phyloP scores from a whole-genome alignment of 2,797 vertebrate genomes.

The Gallinago stenura region DNA sequence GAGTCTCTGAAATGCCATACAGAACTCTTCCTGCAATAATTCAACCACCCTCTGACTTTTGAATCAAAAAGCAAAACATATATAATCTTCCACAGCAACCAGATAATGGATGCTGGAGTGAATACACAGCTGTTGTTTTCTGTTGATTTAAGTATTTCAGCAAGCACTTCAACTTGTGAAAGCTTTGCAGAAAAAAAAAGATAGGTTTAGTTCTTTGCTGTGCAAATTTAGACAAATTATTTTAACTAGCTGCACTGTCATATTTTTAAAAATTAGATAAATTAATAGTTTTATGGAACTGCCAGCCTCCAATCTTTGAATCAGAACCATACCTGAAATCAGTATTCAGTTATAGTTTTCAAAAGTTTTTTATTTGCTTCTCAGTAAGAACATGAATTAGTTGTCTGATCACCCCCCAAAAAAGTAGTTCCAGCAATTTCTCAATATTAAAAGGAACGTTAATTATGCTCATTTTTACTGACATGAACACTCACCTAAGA shows the following conservation, averaged over 20 bases:
- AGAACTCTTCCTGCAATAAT: not conserved
- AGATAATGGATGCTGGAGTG: not conserved
- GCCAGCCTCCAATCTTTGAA: not conserved
- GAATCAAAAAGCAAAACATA: slow-evolving; percentile 16
- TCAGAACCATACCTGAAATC: not conserved
- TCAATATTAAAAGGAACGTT: not conserved
- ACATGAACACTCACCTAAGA: not conserved
- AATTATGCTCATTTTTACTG: not conserved
- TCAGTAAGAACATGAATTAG: not conserved
- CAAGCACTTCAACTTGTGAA: not conserved
- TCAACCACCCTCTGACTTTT: slow-evolving; percentile 17
- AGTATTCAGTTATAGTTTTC: not conserved
- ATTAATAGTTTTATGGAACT: not conserved
- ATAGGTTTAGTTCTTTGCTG: not conserved
- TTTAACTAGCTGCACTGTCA: not conserved
- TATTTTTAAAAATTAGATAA: not conserved
- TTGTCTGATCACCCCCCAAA: not conserved
- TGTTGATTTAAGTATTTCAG: not conserved
- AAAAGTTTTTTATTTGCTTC: not conserved
- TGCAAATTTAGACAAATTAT: not conserved
- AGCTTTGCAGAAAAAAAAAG: not conserved
- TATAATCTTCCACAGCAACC: not conserved
- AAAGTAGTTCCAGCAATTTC: not conserved
- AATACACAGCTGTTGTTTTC: not conserved
- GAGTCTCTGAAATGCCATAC: slow-evolving; percentile 6